Evolutionary conservation across 2,888 invertebrate species (phyloP), one percentile per base, ranked within the genome.

Genomic region (Zaprionus lineosus): DNA sequence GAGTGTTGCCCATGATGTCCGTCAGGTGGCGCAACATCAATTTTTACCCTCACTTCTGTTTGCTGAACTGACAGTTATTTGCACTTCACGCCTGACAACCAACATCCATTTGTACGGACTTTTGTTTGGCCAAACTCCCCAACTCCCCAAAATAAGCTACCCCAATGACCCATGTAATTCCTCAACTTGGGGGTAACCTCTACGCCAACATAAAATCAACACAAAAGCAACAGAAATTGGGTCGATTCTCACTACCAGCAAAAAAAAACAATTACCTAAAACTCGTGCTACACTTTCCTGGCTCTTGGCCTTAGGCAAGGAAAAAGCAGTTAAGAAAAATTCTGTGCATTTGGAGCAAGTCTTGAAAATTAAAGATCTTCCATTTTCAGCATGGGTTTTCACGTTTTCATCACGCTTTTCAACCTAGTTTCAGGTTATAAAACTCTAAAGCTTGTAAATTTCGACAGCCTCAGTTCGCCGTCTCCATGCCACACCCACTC

Each of bases 61-160:
- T 36, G 26, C 8, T 34, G 29, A 37, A 34, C 41, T 76, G 68
- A 68, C 77, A 77, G 57, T 56, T 67, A 52, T 76, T 60, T 57
- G 56, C 31, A 34, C 41, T 31, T 47, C 40, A 24, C 59, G 33
- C 15, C 28, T 28, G 51, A 44, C 34, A 28, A 11, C 18, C 6
- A 36, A 12, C 26, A 15, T 36, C 26, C 7, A 18, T 26, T 21
- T 24, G 19, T 11, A 3, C 18, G 15, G 19, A 15, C 9, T 14
- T 24, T 26, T 18, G 8, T 26, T 9, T 34, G 9, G 6, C 28
- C 16, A 28, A 18, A 19, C 36, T 44, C 24, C 44, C 31, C 31
- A 18, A 19, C 36, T 44, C 24, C 44, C 31, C 31, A 11, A 14
- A 15, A 46, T 52, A 11, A 47, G 36, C 34, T 28, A 29, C 46